Percentiles rank a stretch among this genome's conserved stretches.
Evolutionary conservation across 2,797 vertebrate species (phyloP).

Genomic region (Telmatherina bonti): DNA sequence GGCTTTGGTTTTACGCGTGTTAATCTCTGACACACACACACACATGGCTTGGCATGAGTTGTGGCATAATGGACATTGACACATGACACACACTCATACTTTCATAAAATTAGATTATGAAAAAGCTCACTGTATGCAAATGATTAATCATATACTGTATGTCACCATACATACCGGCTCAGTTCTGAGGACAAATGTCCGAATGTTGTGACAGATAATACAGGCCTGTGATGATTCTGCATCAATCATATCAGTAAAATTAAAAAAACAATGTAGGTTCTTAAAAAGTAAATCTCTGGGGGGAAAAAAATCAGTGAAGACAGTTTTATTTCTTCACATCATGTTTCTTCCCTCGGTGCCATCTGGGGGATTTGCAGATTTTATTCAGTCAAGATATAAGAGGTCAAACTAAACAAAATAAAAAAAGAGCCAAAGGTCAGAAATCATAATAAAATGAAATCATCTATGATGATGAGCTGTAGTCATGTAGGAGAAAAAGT

Average conservation of each 20-base stretch:
- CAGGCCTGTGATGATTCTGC: too few species aligned
- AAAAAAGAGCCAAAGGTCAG: not conserved
- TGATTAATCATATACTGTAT: not conserved
- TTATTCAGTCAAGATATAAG: too few species aligned
- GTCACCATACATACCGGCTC: not conserved
- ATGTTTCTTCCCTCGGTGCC: not conserved
- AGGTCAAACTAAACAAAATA: not conserved
- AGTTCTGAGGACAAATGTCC: not conserved
- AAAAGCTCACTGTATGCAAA: not conserved
- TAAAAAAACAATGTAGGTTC: not conserved
- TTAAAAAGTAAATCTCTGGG: not conserved
- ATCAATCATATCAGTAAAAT: too few species aligned
- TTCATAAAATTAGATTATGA: not conserved
- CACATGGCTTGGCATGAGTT: conserved; percentile 4
- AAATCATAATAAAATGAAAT: not conserved
- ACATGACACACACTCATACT: conserved; percentile 1
- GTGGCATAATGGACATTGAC: not conserved
- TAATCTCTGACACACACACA: conserved; percentile 49
- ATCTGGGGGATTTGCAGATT: too few species aligned
- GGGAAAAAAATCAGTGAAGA: too few species aligned
- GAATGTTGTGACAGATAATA: not conserved
- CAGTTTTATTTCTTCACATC: not conserved
- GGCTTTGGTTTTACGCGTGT: conserved; percentile 15
- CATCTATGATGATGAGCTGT: too few species aligned
- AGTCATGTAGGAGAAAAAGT: too few species aligned